Evolutionary conservation across 2,888 invertebrate genomes (phyloP).

Genomic region (Drosophila histrio): DNA sequence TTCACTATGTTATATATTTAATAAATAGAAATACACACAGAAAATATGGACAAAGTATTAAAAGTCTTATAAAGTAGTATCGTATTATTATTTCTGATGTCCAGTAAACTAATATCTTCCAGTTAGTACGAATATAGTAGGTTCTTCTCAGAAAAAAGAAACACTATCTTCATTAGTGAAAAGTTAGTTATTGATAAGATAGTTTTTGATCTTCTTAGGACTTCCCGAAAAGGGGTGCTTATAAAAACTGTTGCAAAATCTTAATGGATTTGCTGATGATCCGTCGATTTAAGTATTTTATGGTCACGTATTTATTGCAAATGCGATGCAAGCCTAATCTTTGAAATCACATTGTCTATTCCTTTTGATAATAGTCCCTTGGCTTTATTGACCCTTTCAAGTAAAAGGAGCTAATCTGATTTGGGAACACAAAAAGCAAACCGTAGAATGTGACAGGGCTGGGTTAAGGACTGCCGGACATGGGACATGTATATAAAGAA

Average conservation of each 20-base stretch:
- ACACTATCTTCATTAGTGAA: no score
- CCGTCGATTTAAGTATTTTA: constrained; percentile 33
- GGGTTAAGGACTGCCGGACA: constrained; percentile 12
- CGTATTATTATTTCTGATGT: no score
- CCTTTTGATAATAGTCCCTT: constrained; percentile 58
- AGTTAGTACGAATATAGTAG: no score
- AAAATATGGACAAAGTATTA: no score
- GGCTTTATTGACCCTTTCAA: constrained; percentile 70
- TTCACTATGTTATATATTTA: no score
- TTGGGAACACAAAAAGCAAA: constrained; percentile 61
- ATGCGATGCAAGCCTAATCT: constrained; percentile 33
- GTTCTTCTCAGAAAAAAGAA: no score
- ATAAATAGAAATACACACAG: no score
- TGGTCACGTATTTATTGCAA: constrained; percentile 57
- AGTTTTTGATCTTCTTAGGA: not conserved
- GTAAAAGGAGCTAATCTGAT: constrained; percentile 65
- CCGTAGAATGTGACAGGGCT: constrained; percentile 20
- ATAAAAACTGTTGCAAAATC: not conserved
- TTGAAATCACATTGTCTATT: constrained; percentile 61
- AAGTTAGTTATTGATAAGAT: no score
- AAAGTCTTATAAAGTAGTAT: no score
- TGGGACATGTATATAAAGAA: constrained; percentile 62
- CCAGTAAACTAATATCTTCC: no score
- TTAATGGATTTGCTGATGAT: constrained; percentile 15
- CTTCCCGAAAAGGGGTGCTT: not conserved